phyloP scores from a whole-genome alignment of 2,113 vertebrate genomes.

The Laticauda laticaudata region DNA sequence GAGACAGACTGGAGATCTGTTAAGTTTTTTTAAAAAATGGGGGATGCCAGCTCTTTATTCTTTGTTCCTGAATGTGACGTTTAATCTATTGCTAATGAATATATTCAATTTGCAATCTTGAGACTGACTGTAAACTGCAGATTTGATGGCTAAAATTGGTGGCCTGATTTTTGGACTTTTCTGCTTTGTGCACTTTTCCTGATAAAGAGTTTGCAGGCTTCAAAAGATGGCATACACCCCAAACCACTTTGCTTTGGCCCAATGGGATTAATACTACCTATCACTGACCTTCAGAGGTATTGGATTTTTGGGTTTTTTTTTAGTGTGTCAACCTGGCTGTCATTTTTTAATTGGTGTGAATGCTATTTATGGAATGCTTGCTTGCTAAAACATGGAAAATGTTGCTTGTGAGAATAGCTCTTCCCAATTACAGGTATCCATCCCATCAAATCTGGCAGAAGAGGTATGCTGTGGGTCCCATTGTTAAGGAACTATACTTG shows the following conservation, averaged over 20 bases:
- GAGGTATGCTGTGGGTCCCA: no score
- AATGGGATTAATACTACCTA: not conserved
- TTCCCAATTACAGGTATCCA: no score
- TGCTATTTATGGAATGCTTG: not conserved
- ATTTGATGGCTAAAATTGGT: not conserved
- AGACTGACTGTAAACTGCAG: not conserved
- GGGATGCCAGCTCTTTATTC: not conserved
- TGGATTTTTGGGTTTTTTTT: not conserved
- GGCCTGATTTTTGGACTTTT: not conserved
- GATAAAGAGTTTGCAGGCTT: not conserved
- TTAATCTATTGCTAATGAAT: not conserved
- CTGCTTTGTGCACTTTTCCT: not conserved
- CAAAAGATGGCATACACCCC: not conserved
- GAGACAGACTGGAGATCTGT: not conserved
- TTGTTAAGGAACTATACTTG: no score
- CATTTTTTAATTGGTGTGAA: not conserved
- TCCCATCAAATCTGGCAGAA: no score
- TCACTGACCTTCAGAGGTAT: not conserved
- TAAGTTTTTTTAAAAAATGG: not conserved
- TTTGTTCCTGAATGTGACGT: not conserved
- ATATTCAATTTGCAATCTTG: not conserved
- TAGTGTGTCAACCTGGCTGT: not conserved
- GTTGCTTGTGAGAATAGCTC: no score
- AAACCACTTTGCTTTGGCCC: not conserved
- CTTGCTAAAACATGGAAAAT: not conserved